Conservation (phyloP, 1,140 invertebrate genomes). For the Drosophila nigrodunni region DNA sequence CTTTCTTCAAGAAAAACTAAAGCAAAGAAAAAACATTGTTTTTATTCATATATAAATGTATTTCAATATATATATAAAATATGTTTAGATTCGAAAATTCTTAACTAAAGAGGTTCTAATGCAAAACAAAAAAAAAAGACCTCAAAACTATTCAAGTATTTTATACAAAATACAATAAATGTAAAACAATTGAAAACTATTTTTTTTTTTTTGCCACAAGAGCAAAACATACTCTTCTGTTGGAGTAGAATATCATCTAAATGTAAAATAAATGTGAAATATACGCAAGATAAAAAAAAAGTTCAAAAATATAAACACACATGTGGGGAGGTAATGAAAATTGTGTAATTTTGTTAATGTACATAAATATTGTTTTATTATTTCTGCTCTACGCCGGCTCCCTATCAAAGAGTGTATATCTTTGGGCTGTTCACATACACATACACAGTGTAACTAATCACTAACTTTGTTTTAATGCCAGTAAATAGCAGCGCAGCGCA, state of each 20-base stretch:
- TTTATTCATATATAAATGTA: conserved; percentile 5
- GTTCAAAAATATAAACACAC: too few species aligned
- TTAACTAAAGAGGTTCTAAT: not conserved
- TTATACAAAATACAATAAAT: conserved; percentile 3
- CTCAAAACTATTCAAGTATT: conserved; percentile 2
- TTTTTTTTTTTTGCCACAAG: not conserved
- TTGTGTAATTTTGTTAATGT: not conserved
- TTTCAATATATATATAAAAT: not conserved
- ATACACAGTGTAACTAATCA: too few species aligned
- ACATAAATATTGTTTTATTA: not conserved
- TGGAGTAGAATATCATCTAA: not conserved
- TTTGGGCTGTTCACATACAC: too few species aligned
- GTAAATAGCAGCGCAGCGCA: not conserved
- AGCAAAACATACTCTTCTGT: not conserved
- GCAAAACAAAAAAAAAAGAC: not conserved
- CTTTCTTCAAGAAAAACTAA: conserved; percentile 38
- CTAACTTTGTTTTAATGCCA: too few species aligned
- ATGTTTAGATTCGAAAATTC: not conserved
- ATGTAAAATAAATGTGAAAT: conserved; percentile 6
- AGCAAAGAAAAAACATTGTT: conserved; percentile 20
- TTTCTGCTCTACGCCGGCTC: too few species aligned
- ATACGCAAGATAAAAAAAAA: not conserved
- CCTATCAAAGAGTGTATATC: too few species aligned
- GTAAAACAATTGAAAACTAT: conserved; percentile 5
- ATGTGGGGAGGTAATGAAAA: not conserved